A percentile compares a stretch with the other conserved stretches of the same genome.
These are phyloP conservation scores for Uromys caudimaculatus DNA, from an alignment of 2,797 vertebrate genomes.

Conservation along the genomic window DNA sequence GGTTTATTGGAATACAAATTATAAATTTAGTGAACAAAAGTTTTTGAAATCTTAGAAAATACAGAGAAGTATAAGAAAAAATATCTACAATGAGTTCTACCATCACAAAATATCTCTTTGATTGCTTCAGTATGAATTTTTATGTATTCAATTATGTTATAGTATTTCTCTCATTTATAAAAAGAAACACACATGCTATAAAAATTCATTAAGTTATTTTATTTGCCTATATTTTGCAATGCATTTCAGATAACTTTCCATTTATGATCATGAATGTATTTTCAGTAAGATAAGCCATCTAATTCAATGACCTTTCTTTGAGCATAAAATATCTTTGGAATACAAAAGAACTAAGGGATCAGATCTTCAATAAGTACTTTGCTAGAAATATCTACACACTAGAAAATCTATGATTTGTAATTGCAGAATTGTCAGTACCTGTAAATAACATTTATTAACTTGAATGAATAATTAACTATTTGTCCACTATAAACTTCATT, in stretches of 20 bases:
- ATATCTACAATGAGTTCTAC: neutral
- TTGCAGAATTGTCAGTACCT: neutral
- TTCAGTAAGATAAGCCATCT: neutral
- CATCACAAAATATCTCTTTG: neutral
- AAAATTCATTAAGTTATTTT: neutral
- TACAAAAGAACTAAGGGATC: neutral
- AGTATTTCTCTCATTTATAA: neutral
- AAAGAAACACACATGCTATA: neutral
- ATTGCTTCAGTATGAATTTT: neutral
- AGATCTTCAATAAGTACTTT: neutral
- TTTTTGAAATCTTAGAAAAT: neutral
- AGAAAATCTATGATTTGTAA: neutral
- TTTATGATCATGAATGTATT: neutral
- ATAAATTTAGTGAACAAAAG: neutral
- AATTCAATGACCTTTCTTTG: neutral
- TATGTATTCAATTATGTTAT: neutral
- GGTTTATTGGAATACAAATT: neutral
- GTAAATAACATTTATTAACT: neutral
- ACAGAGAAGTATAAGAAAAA: neutral
- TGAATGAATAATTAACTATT: neutral
- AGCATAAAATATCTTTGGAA: conserved; percentile 2
- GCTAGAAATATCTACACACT: neutral
- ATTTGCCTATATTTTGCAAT: neutral
- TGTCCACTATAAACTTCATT: neutral
- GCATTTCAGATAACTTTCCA: neutral